Conservation (phyloP, 2,888 invertebrate genomes). For the Eristalis arbustorum region DNA sequence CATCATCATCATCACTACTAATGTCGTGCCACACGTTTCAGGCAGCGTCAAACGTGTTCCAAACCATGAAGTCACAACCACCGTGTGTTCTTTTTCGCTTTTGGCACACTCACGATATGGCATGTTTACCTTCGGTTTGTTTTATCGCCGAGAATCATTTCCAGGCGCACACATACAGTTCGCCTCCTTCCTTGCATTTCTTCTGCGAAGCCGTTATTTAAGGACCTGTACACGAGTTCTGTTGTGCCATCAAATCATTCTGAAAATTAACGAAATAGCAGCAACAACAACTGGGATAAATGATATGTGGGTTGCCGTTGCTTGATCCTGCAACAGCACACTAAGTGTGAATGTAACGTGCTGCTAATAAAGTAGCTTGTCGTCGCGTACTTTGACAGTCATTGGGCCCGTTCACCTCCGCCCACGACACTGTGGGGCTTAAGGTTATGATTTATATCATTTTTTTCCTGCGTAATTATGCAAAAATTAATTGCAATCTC, state of each 20-base stretch:
- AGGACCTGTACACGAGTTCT: constrained; percentile 23
- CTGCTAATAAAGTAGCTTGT: constrained; percentile 46
- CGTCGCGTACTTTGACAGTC: constrained; percentile 55
- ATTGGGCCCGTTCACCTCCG: constrained; percentile 57
- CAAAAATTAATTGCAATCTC: constrained; percentile 34
- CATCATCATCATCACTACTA: constrained; percentile 52
- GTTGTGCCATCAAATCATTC: constrained; percentile 27
- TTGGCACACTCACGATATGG: constrained; percentile 45
- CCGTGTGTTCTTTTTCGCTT: constrained; percentile 4
- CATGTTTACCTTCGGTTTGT: constrained; percentile 54
- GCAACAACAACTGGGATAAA: constrained; percentile 14
- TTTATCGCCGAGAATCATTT: constrained; percentile 41
- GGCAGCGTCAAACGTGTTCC: constrained; percentile 41
- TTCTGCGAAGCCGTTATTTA: background rate
- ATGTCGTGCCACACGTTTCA: constrained; percentile 63
- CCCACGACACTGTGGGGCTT: constrained; percentile 7
- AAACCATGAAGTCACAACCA: constrained; percentile 49
- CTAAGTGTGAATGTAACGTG: background rate
- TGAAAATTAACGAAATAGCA: constrained; percentile 43
- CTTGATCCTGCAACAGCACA: background rate
- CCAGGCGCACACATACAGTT: background rate
- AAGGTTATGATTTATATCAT: constrained; percentile 52
- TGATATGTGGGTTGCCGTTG: constrained; percentile 2
- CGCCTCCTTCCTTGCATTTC: background rate
- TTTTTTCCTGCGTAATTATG: constrained; percentile 45